Evolutionary conservation across 92 coral and sea anemone genomes (phyloP).

Genomic region (Actinostola sp.): DNA sequence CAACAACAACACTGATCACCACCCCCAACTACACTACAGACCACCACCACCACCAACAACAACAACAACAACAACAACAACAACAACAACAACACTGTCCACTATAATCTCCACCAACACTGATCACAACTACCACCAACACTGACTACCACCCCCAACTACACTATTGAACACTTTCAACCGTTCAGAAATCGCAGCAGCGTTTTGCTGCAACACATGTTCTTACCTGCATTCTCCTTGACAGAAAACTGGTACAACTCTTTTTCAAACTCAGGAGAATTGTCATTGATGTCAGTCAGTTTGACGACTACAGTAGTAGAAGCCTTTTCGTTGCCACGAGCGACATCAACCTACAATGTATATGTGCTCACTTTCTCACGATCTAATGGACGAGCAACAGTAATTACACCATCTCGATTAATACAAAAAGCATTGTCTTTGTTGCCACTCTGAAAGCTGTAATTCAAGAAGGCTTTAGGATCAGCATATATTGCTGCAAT

Average conservation of each 20-base stretch:
- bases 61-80: too few species aligned
- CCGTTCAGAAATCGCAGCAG: too few species aligned
- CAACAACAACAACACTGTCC: too few species aligned
- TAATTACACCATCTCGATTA: constrained; percentile 66
- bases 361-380: constrained; percentile 78
- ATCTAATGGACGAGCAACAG: constrained; percentile 85
- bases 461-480: constrained; percentile 43
- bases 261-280: constrained; percentile 66
- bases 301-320: constrained; percentile 51
- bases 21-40: too few species aligned
- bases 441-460: constrained; percentile 73
- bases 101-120: too few species aligned
- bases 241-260: constrained; percentile 45
- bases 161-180: too few species aligned
- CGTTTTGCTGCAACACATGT: too few species aligned
- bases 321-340: constrained; percentile 54
- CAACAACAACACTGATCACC: too few species aligned
- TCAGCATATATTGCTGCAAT: constrained; percentile 51
- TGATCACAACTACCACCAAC: too few species aligned
- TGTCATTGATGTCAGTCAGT: constrained; percentile 72
- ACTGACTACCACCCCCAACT: too few species aligned
- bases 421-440: constrained; percentile 79
- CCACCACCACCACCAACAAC: too few species aligned
- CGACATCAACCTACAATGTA: constrained; percentile 61
- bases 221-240: constrained; percentile 58